phyloP scores from a whole-genome alignment of 2,888 invertebrate genomes.

The Belgica antarctica region DNA sequence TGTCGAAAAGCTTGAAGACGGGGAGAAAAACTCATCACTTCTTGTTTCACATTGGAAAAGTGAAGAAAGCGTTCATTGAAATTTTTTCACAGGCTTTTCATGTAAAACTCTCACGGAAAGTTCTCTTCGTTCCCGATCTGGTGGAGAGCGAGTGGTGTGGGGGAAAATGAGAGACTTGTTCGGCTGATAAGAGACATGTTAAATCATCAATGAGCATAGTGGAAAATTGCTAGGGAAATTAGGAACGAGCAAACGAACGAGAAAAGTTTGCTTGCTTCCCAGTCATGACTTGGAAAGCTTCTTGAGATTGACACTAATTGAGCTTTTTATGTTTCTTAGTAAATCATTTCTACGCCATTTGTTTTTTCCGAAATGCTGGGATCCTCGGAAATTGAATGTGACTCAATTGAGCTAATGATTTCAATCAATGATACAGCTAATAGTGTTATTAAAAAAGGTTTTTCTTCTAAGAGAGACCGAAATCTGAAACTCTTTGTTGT shows the following conservation, averaged over 20 bases:
- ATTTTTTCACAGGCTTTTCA: not conserved
- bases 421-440: no score
- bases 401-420: no score
- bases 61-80: not conserved
- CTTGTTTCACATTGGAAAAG: not conserved
- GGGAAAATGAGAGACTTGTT: not conserved
- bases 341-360: no score
- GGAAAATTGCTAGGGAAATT: conserved; percentile 2
- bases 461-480: no score
- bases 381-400: no score
- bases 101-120: not conserved
- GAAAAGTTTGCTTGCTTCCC: not conserved
- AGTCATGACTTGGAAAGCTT: not conserved
- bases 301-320: not conserved
- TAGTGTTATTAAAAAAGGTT: no score
- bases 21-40: not conserved
- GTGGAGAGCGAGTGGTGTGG: not conserved
- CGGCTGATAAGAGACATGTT: not conserved
- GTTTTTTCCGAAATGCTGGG: no score
- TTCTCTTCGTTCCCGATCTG: not conserved
- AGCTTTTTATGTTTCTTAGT: no score
- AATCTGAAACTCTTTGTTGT: no score
- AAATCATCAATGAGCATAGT: not conserved
- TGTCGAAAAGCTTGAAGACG: not conserved
- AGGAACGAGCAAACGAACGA: no score